These are phyloP conservation scores for Bellardia bayeri DNA, from an alignment of 2,888 invertebrate genomes.

Conservation along the genomic window DNA sequence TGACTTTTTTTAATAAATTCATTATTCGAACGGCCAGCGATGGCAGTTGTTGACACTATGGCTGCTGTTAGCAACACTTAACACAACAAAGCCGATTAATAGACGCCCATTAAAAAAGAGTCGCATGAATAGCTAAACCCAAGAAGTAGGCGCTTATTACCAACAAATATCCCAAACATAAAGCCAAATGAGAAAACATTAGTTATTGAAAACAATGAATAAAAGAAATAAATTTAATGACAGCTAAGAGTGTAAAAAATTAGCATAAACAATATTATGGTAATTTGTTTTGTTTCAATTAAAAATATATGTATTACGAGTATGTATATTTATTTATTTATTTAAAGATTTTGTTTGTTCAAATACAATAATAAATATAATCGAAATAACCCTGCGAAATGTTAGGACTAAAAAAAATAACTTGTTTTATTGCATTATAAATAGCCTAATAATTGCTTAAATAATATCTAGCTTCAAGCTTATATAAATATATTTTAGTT, in stretches of 20 bases:
- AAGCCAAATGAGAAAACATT: slow-evolving; percentile 9
- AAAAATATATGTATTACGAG: not conserved
- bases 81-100: not conserved
- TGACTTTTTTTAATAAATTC: not conserved
- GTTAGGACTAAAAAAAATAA: too few relatives aligned
- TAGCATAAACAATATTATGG: slow-evolving; percentile 27
- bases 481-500: too few relatives aligned
- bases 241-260: not conserved
- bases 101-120: slow-evolving; percentile 4
- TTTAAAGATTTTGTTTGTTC: not conserved
- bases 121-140: not conserved
- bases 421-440: too few relatives aligned
- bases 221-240: slow-evolving; percentile 25
- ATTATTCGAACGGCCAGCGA: not conserved
- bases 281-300: not conserved
- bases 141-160: slow-evolving; percentile 19
- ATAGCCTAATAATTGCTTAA: too few relatives aligned
- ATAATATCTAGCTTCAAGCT: too few relatives aligned
- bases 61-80: slow-evolving; percentile 12
- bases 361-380: not conserved
- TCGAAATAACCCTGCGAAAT: not conserved
- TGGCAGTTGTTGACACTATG: not conserved
- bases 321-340: not conserved
- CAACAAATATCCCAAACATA: not conserved
- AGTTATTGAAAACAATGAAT: not conserved